These are phyloP conservation scores for Arenaria interpres DNA, from an alignment of 2,113 vertebrate genomes.

Conservation along the genomic window DNA sequence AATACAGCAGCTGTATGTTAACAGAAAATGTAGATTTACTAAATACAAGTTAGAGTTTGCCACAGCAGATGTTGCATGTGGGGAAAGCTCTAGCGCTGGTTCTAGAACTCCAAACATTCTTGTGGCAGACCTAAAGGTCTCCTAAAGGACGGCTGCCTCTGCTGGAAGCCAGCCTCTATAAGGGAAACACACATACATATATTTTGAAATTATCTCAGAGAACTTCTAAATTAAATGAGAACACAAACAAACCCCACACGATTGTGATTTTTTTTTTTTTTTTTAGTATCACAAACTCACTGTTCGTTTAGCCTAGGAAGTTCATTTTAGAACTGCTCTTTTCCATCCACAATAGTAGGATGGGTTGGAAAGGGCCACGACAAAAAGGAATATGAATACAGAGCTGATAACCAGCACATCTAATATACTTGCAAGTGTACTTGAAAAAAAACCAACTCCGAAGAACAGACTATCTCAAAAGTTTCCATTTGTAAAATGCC, in stretches of 20 bases:
- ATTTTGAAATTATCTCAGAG: neutral
- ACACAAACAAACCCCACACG: neutral
- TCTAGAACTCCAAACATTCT: neutral
- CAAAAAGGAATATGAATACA: neutral
- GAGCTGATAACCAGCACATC: neutral
- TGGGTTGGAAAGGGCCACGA: neutral
- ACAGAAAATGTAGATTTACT: neutral
- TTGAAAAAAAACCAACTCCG: neutral
- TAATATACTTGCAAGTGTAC: neutral
- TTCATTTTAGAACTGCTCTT: neutral
- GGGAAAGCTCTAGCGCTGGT: neutral
- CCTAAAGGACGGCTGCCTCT: fast-evolving
- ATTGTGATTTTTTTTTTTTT: neutral
- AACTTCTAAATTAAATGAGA: neutral
- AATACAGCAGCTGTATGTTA: neutral
- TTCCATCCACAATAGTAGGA: neutral
- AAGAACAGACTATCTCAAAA: neutral
- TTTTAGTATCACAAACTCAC: neutral
- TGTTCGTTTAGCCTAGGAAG: neutral
- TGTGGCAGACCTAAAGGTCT: no score
- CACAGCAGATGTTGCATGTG: neutral
- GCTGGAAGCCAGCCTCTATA: neutral
- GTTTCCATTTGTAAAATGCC: neutral
- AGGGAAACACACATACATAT: neutral
- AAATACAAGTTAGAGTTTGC: neutral